Base-by-base conservation (phyloP, 2,113 vertebrate species). In the Python bivittatus region DNA sequence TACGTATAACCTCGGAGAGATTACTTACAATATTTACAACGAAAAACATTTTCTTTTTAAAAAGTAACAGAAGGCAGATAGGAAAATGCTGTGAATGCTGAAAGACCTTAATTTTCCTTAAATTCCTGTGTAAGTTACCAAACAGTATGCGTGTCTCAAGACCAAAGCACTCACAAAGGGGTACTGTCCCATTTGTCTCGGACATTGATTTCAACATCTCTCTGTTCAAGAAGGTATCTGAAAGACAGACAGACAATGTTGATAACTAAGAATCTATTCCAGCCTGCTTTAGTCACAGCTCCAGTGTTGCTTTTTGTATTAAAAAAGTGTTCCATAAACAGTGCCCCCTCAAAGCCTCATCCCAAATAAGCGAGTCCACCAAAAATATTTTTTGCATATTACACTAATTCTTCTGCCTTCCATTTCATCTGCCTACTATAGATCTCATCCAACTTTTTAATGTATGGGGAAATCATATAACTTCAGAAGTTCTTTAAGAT, bases 121-220 rank as follows among this genome's bases (percentile, higher is more conserved):
- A 72, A 1, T 3, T 93, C 93, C 84, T 57, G 27, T 57, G 92
- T 12, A 83, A 90, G 3, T 9, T 93, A 91, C 13, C 0, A 64
- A 83, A 91, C 27, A 84, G 25, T 23, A 91, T 10, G 20, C 2
- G 22, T 91, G 20, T 1, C 87, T 89, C 53, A 10, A 87, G 25
- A 42, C 83, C 61, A 79, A 89, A 88, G 57, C 94, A 98, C 99
- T 99, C 97, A 99, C 99, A 99, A 96, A 0, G 99, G 99, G 57
- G 99, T 99, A 96, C 99, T 99, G 98, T 99, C 99, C 99, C 99
- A 99, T 93, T 99, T 99, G 96, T 99, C 99, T 95, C 98, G 98
- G 72, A 99, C 98, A 96, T 99, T 99, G 94, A 99, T 98, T 96
- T 99, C 99, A 97, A 99, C 98, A 86, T 99, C 99, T 92, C 98